phyloP scores from a whole-genome alignment of 2,113 vertebrate species.

The Lagenorhynchus albirostris region DNA sequence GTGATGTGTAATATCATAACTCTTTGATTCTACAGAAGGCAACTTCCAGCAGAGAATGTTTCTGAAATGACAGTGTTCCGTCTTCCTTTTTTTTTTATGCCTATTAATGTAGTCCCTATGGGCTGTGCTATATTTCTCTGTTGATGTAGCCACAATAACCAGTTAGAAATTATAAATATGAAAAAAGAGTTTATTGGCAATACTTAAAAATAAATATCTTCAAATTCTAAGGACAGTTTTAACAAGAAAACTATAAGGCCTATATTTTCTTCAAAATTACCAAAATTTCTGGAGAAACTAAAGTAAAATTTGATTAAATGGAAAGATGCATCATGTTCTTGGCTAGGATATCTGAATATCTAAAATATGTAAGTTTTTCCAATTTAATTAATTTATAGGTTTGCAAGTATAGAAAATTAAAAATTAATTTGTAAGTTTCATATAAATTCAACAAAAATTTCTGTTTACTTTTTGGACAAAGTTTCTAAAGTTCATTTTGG shows the following conservation, averaged over 20 bases:
- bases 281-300: background rate
- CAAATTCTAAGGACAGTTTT: background rate
- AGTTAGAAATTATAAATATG: background rate
- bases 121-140: background rate
- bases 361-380: background rate
- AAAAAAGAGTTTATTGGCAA: background rate
- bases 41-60: slow-evolving; percentile 37
- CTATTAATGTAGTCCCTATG: slow-evolving; percentile 8
- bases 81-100: background rate
- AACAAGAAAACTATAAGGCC: background rate
- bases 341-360: background rate
- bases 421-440: background rate
- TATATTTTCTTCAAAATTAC: background rate
- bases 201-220: background rate
- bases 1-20: slow-evolving; percentile 31
- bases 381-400: background rate
- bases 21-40: slow-evolving; percentile 33
- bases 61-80: slow-evolving; percentile 36
- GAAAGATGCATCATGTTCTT: background rate
- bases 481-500: background rate
- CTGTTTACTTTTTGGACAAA: background rate
- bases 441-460: background rate
- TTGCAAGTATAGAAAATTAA: background rate
- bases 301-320: background rate
- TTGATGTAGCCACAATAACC: background rate